Base-by-base conservation (phyloP, 2,888 invertebrate species). In the Megalurothrips usitatus region DNA sequence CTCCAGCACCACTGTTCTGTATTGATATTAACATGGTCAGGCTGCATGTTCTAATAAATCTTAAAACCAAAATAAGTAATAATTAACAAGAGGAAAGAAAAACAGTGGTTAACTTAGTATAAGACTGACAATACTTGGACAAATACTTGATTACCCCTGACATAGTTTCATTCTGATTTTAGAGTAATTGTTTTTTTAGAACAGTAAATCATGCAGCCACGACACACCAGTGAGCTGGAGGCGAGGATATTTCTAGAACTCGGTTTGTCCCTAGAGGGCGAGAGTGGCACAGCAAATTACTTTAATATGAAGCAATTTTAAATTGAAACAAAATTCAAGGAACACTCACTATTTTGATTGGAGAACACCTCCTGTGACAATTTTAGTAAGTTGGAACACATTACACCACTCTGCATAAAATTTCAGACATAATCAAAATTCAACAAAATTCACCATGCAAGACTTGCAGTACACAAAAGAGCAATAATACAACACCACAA, bases 321-420 rank as follows among this genome's bases (percentile, higher is more conserved):
- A 75, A 75, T 12, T 75, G 26, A 23, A 75, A 75, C 68, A 26
- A 75, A 75, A 75, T 8, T 75, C 12, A 23, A 26, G n/a, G 68
- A 75, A 75, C 68, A 75, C 68, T 75, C 23, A 23, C 23, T 75
- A 75, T 75, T 75, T 75, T 75, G 68, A 75, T 75, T 75, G 68
- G 23, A 75, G 23, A 26, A 75, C 23, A 12, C 26, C 23, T 75
- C 26, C 68, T 75, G 23, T 26, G 26, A 26, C 68, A 58, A 19
- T 75, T n/a, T 58, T 17, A 43, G 34, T 43, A 43, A 4, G 34
- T 43, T 43, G 34, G 68, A 26, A 75, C 23, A 26, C 68, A 75
- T 23, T 1, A 75, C 26, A 75, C 68, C 68, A 75, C 68, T 75
- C 26, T 75, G 68, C 26, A 26, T 26, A n/a, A 23, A 75, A 10